Conservation (phyloP, 2,797 vertebrate genomes). For the Chloroceryle amazona region DNA sequence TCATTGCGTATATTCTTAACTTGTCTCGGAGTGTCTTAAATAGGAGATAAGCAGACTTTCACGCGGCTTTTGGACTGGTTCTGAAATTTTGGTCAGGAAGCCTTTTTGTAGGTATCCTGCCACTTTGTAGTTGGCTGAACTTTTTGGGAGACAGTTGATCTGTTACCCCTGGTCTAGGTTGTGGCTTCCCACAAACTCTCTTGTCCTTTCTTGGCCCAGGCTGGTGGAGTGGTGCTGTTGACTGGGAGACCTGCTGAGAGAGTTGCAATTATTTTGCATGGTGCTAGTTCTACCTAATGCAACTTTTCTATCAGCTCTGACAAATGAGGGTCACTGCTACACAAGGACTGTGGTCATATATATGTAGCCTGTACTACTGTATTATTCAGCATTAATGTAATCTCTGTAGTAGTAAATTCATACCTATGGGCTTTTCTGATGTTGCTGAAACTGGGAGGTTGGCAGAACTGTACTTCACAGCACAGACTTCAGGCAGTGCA, state of each 20-base stretch:
- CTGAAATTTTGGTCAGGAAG: background rate
- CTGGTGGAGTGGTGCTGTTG: background rate
- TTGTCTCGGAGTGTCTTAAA: background rate
- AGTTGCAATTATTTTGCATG: background rate
- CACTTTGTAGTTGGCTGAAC: background rate
- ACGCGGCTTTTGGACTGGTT: background rate
- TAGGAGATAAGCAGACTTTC: background rate
- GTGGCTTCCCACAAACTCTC: fast-evolving
- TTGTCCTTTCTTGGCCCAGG: background rate
- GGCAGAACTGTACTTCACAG: background rate
- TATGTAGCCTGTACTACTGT: background rate
- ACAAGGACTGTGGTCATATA: background rate
- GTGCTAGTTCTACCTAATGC: background rate
- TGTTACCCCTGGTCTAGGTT: background rate
- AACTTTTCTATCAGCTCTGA: background rate
- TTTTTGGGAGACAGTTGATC: background rate
- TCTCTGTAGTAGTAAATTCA: background rate
- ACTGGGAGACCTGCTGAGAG: background rate
- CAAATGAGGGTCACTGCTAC: background rate
- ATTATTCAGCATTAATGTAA: background rate
- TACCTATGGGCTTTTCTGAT: background rate
- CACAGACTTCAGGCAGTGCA: background rate
- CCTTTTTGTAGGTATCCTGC: background rate
- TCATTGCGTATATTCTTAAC: background rate
- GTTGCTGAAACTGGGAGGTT: background rate